A percentile compares a stretch with the other conserved stretches of the same genome.
Conservation (phyloP, 2,113 vertebrate genomes). For the Crotophaga sulcirostris region DNA sequence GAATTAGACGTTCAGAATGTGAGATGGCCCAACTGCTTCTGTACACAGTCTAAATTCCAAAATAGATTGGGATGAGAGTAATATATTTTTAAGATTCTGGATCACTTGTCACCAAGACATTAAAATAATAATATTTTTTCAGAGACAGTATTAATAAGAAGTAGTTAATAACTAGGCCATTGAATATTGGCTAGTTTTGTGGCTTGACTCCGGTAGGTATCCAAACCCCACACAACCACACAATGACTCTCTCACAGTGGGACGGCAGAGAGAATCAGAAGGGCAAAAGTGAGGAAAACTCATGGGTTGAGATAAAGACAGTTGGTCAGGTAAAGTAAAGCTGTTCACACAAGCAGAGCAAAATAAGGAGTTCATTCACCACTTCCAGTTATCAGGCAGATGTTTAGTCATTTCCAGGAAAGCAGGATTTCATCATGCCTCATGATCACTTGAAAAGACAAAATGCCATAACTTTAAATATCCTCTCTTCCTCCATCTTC, state of each 20-base stretch:
- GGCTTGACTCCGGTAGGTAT: neutral
- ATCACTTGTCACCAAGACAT: neutral
- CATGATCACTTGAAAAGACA: neutral
- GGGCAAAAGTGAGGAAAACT: neutral
- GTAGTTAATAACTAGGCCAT: neutral
- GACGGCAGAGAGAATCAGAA: neutral
- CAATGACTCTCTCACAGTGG: neutral
- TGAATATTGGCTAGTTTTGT: neutral
- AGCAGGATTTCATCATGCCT: fast-evolving
- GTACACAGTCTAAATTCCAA: neutral
- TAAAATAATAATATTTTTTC: neutral
- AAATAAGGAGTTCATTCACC: neutral
- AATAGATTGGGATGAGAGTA: neutral
- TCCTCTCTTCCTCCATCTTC: neutral
- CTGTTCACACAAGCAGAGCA: neutral
- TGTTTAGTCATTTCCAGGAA: neutral
- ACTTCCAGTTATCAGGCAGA: fast-evolving
- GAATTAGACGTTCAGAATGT: neutral
- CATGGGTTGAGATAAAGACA: neutral
- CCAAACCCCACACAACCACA: fast-evolving
- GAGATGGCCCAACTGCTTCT: neutral
- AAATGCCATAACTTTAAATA: neutral
- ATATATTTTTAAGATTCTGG: neutral
- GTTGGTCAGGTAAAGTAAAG: neutral
- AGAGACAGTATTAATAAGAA: neutral